phyloP scores from a whole-genome alignment of 2,113 vertebrate species.

The Antechinus flavipes region DNA sequence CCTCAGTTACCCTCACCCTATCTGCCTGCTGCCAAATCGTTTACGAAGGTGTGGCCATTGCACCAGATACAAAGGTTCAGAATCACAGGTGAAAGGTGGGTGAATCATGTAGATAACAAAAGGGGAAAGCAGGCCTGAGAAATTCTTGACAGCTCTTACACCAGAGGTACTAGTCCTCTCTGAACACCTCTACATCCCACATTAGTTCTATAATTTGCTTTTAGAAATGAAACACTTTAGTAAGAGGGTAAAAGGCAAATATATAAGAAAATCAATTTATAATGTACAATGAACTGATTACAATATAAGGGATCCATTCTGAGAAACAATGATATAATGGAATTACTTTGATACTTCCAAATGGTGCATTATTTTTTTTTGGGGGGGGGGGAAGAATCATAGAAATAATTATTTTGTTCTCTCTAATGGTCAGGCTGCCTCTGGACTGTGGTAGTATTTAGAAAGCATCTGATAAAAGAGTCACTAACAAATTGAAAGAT shows the following conservation, averaged over 20 bases:
- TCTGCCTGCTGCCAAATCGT: no score
- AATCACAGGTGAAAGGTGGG: no score
- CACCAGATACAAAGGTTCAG: no score
- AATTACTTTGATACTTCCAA: not conserved
- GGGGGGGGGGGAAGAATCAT: not conserved
- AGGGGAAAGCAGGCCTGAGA: no score
- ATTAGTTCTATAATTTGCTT: not conserved
- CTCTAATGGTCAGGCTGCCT: not conserved
- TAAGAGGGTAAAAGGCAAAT: not conserved
- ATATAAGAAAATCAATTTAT: not conserved
- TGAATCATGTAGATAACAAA: no score
- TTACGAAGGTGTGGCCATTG: no score
- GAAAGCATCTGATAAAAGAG: not conserved
- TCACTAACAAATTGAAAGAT: not conserved
- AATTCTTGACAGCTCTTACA: no score
- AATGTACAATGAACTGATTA: not conserved
- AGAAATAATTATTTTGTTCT: not conserved
- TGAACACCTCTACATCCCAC: no score
- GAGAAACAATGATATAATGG: not conserved
- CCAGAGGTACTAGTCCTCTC: no score
- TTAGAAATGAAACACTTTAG: constrained; percentile 20
- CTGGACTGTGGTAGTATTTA: rapidly evolving
- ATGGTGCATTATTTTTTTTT: not conserved
- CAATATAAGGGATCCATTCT: not conserved
- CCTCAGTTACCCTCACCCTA: no score